A percentile compares a stretch with the other conserved stretches of the same genome.
These are phyloP conservation scores for Bovichtus variegatus DNA, from an alignment of 2,797 vertebrate genomes.

Conservation along the genomic window DNA sequence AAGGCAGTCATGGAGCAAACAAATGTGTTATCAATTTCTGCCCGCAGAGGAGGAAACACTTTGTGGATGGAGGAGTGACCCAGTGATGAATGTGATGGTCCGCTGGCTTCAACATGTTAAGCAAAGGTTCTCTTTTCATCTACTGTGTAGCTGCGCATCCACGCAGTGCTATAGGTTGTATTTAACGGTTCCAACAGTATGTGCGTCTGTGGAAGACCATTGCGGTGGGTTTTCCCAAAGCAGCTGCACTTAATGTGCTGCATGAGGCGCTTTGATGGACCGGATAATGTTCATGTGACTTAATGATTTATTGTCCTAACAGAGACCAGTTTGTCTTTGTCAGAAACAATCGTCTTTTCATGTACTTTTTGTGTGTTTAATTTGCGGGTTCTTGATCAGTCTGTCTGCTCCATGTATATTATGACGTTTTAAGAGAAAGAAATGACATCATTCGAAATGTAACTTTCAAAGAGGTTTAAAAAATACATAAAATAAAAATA, in stretches of 20 bases:
- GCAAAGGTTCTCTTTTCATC: constrained; percentile 73
- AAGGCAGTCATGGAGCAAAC: constrained; percentile 34
- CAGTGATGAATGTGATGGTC: constrained; percentile 85
- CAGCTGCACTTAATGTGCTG: constrained; percentile 27
- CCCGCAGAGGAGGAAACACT: constrained; percentile 67
- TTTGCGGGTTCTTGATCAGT: not conserved
- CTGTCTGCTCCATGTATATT: not conserved
- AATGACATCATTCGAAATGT: not conserved
- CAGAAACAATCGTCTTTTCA: not conserved
- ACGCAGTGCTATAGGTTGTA: not conserved
- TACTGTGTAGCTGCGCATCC: constrained; percentile 22
- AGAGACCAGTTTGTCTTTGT: constrained; percentile 18
- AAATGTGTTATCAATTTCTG: constrained; percentile 78
- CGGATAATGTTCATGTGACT: constrained; percentile 31
- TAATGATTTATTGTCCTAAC: constrained; percentile 29
- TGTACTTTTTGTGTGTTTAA: not conserved
- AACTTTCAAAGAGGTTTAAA: not conserved
- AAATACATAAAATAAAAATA: not conserved
- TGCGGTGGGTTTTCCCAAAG: constrained; percentile 28
- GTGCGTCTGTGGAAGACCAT: constrained; percentile 12
- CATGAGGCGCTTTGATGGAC: constrained; percentile 41
- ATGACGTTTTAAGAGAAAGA: not conserved
- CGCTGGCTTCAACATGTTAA: constrained; percentile 72
- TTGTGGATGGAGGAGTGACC: constrained; percentile 59
- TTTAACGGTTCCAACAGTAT: constrained; percentile 20